Conservation (phyloP, 1,140 invertebrate genomes). For the Wasmannia auropunctata region DNA sequence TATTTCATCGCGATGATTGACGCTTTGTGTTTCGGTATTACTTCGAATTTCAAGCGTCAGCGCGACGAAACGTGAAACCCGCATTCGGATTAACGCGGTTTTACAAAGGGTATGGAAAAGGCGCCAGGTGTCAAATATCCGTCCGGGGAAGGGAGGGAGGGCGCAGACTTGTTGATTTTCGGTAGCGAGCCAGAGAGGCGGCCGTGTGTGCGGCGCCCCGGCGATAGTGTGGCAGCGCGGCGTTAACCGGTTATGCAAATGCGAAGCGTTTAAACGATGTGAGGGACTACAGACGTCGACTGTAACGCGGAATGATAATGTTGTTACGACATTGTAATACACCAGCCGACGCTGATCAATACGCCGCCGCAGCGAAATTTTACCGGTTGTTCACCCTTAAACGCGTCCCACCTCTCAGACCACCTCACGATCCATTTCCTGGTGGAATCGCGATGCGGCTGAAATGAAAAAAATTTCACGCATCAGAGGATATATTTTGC, state of each 20-base stretch:
- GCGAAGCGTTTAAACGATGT: slow-evolving; percentile 34
- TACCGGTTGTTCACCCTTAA: slow-evolving; percentile 30
- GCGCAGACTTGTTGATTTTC: slow-evolving; percentile 51
- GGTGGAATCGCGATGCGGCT: background rate
- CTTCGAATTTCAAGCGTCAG: slow-evolving; percentile 28
- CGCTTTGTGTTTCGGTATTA: background rate
- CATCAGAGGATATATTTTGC: background rate
- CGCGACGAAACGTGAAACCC: slow-evolving; percentile 1
- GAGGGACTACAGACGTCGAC: slow-evolving; percentile 4
- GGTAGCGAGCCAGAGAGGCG: background rate
- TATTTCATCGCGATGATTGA: background rate
- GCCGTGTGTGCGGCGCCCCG: background rate
- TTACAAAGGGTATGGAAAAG: slow-evolving; percentile 20
- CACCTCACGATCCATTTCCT: background rate
- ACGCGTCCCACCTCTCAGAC: background rate
- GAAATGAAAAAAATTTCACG: background rate
- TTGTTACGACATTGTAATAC: slow-evolving; percentile 21
- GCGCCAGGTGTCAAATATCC: slow-evolving; percentile 4
- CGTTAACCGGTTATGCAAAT: slow-evolving; percentile 43
- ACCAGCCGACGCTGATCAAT: slow-evolving; percentile 28
- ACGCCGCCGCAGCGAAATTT: background rate
- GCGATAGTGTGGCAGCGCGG: background rate
- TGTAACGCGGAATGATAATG: slow-evolving; percentile 23
- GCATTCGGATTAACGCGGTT: background rate
- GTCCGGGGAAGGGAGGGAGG: too few relatives aligned